Evolutionary conservation across 2,797 vertebrate genomes (phyloP).

Genomic region (Spondyliosoma cantharus): DNA sequence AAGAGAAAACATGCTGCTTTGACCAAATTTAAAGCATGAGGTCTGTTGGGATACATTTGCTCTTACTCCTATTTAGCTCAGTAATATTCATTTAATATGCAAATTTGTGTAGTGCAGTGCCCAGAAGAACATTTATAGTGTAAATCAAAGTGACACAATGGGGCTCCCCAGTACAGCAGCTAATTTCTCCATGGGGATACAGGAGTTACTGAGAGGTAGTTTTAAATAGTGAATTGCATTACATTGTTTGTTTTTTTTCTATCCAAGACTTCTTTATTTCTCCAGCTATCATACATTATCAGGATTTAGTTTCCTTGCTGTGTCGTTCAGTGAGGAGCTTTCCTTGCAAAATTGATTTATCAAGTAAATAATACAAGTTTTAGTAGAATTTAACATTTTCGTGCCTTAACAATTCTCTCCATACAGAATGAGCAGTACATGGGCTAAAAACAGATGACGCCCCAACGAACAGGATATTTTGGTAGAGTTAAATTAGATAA

Average conservation of each 20-base stretch:
- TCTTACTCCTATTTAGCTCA: not conserved
- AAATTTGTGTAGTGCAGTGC: not conserved
- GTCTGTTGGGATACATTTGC: not conserved
- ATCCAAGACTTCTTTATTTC: not conserved
- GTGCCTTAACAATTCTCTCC: not conserved
- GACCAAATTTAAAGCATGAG: not conserved
- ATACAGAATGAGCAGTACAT: not conserved
- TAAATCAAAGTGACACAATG: slow-evolving; percentile 29
- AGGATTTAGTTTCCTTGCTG: not conserved
- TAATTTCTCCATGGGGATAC: not conserved
- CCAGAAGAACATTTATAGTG: slow-evolving; percentile 1
- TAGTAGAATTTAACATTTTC: not conserved
- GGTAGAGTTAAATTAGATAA: slow-evolving; percentile 13
- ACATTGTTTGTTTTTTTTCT: not conserved
- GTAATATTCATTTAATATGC: slow-evolving; percentile 15
- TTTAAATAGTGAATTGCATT: not conserved
- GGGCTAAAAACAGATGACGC: not conserved
- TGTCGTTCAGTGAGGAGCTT: not conserved
- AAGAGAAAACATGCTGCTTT: not conserved
- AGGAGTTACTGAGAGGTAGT: not conserved
- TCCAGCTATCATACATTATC: not conserved
- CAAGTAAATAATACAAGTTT: not conserved
- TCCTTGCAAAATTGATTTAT: not conserved
- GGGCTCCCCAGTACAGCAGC: not conserved
- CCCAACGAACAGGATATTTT: not conserved